Evolutionary conservation across 2,888 invertebrate species (phyloP).

Genomic region (Epiblema foenella): DNA sequence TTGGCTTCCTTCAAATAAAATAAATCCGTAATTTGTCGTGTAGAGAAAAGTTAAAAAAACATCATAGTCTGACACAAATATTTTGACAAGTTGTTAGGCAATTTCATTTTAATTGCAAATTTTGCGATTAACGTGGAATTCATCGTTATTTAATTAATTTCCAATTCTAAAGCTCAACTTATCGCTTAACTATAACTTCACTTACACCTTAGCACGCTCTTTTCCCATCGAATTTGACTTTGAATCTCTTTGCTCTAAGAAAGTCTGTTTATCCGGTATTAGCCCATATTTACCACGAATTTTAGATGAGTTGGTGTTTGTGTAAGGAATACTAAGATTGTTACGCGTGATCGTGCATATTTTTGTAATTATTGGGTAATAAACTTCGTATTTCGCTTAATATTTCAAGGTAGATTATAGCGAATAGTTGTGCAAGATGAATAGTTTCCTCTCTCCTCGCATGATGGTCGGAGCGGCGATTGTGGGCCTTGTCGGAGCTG

Average conservation of each 20-base stretch:
- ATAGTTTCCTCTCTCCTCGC: conserved; percentile 64
- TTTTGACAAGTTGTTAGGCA: conserved; percentile 37
- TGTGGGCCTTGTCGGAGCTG: conserved; percentile 79
- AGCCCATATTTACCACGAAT: conserved; percentile 16
- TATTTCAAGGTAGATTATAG: background rate
- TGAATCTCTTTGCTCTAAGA: conserved; percentile 6
- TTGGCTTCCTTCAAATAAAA: background rate
- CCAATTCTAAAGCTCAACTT: conserved; percentile 43
- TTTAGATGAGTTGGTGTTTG: conserved; percentile 29
- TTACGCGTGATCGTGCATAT: conserved; percentile 11
- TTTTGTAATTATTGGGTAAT: conserved; percentile 18
- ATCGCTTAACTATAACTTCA: background rate
- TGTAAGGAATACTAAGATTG: conserved; percentile 20
- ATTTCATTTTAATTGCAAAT: conserved; percentile 45
- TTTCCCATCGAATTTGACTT: conserved; percentile 8
- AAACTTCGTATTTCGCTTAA: conserved; percentile 11
- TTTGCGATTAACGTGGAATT: conserved; percentile 44
- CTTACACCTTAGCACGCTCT: background rate
- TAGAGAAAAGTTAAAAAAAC: conserved; percentile 7
- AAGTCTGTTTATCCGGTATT: conserved; percentile 26
- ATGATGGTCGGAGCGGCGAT: conserved; percentile 78
- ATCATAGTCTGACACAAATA: conserved; percentile 32
- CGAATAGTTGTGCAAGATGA: conserved; percentile 36
- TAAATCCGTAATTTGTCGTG: background rate
- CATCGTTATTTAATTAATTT: conserved; percentile 28